These are phyloP conservation scores for Xenopus borealis DNA, from an alignment of 2,113 vertebrate species.

Conservation along the genomic window DNA sequence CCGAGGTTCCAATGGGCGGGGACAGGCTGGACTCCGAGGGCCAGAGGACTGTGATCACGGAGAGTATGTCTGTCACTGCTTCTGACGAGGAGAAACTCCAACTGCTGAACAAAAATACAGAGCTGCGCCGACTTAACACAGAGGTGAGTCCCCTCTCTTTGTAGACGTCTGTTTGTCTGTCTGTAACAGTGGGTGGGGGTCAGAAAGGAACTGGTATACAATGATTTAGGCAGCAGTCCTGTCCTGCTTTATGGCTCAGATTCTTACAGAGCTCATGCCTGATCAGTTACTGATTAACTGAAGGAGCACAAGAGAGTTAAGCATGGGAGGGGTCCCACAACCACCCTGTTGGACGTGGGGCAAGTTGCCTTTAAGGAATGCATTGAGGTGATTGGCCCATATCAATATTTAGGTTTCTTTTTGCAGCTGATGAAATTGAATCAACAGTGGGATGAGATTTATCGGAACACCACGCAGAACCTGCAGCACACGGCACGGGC, in stretches of 20 bases:
- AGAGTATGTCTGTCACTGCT: constrained; percentile 72
- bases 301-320: no score
- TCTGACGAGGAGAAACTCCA: constrained; percentile 72
- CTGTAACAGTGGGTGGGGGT: neutral
- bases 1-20: neutral
- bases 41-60: constrained; percentile 69
- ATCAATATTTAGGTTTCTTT: no score
- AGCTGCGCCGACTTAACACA: constrained; percentile 67
- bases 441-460: constrained; percentile 77
- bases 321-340: no score
- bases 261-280: no score
- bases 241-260: no score
- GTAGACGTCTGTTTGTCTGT: neutral
- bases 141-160: constrained; percentile 58
- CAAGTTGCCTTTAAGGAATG: no score
- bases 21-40: constrained; percentile 54
- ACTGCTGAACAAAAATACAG: constrained; percentile 72
- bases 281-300: no score
- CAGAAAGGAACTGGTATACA: no score
- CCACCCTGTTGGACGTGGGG: no score
- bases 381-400: no score
- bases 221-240: no score
- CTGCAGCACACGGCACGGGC: constrained; percentile 63
- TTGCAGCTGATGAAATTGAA: constrained; percentile 77
- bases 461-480: constrained; percentile 61